These are phyloP conservation scores for Gymnoscopelus braueri DNA, from an alignment of 2,797 vertebrate species.

Conservation along the genomic window DNA sequence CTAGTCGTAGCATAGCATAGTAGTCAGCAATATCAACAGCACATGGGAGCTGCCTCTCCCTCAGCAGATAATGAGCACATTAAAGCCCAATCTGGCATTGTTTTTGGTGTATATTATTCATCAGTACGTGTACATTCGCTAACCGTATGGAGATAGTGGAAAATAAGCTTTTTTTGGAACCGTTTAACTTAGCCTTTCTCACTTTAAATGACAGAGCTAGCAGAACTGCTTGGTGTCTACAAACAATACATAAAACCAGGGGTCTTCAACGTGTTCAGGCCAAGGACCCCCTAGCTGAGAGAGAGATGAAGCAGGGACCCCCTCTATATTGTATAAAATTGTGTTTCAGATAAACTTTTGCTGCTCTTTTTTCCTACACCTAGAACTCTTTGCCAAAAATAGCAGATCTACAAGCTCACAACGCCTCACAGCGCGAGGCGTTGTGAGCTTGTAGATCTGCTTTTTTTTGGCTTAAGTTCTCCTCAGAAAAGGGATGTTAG, in stretches of 20 bases:
- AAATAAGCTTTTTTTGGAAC: conserved; percentile 28
- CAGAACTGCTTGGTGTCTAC: conserved; percentile 3
- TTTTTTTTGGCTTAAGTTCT: no score
- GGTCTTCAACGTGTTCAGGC: no score
- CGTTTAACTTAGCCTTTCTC: conserved; percentile 6
- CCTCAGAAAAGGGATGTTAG: no score
- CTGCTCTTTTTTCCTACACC: no score
- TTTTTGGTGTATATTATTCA: conserved; percentile 61
- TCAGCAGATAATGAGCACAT: conserved; percentile 68
- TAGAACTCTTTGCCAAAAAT: no score
- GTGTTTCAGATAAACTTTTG: no score
- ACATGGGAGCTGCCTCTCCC: conserved; percentile 52
- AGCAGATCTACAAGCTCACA: no score
- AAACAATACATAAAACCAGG: neutral
- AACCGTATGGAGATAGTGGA: conserved; percentile 27
- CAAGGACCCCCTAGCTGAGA: no score
- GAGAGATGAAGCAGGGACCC: no score
- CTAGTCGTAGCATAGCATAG: conserved; percentile 19
- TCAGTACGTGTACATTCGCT: conserved; percentile 54
- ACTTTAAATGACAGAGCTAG: conserved; percentile 14
- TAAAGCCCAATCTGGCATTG: conserved; percentile 70
- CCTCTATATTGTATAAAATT: no score
- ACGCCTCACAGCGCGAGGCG: no score
- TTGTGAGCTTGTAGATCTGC: no score
- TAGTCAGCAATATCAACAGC: conserved; percentile 60